A percentile compares a stretch with the other conserved stretches of the same genome.
Conservation (phyloP, 2,113 vertebrate species). For the Nerophis lumbriciformis region DNA sequence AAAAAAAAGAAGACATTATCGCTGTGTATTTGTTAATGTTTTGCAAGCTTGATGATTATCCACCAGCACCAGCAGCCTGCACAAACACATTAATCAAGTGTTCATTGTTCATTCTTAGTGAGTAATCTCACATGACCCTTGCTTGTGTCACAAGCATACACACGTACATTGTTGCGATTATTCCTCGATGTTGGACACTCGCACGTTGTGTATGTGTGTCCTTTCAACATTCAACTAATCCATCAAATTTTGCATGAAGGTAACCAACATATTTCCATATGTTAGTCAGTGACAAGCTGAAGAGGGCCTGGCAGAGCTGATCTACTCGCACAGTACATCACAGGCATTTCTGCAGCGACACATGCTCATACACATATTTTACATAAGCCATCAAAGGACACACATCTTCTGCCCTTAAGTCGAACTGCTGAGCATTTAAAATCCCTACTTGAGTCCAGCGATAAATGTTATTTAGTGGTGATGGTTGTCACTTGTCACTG, state of each 20-base stretch:
- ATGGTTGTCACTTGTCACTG: constrained; percentile 19
- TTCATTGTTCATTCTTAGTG: constrained; percentile 46
- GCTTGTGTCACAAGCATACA: background rate
- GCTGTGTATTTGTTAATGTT: constrained; percentile 37
- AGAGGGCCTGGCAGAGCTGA: constrained; percentile 25
- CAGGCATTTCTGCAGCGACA: constrained; percentile 6
- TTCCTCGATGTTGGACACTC: constrained; percentile 41
- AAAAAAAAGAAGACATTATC: constrained; percentile 24
- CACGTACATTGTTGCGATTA: constrained; percentile 12
- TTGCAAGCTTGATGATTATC: constrained; percentile 44
- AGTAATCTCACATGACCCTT: constrained; percentile 5
- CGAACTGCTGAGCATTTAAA: constrained; percentile 3
- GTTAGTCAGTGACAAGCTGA: constrained; percentile 42
- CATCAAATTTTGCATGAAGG: constrained; percentile 47
- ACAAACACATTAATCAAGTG: constrained; percentile 39
- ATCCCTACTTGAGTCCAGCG: constrained; percentile 7
- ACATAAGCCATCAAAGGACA: background rate
- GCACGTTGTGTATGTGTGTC: constrained; percentile 38
- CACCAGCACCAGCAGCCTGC: constrained; percentile 26
- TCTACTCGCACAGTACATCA: background rate
- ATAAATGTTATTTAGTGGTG: constrained; percentile 17
- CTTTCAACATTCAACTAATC: constrained; percentile 53
- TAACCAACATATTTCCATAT: constrained; percentile 57
- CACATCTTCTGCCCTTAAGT: too few relatives aligned
- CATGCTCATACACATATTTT: constrained; percentile 3